A percentile compares a stretch with the other conserved stretches of the same genome.
These are phyloP conservation scores for Papilio glaucus DNA, from an alignment of 1,140 invertebrate species.

Conservation along the genomic window DNA sequence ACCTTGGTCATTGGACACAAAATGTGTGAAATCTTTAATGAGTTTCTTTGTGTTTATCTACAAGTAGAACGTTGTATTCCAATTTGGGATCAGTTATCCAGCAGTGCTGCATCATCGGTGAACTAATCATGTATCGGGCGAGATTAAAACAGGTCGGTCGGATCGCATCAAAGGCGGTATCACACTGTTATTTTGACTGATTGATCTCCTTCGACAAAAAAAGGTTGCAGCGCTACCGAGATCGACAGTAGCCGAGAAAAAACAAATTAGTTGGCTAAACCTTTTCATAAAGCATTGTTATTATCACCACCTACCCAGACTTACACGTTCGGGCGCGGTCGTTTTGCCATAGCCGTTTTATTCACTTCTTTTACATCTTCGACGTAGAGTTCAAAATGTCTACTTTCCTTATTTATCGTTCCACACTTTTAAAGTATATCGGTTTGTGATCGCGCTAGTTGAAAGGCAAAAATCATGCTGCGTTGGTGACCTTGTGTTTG, in stretches of 20 bases:
- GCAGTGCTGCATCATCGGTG: constrained; percentile 79
- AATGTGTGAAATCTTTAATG: constrained; percentile 41
- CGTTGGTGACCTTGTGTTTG: constrained; percentile 71
- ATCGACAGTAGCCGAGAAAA: constrained; percentile 83
- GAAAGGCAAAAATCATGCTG: constrained; percentile 79
- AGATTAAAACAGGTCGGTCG: constrained; percentile 81
- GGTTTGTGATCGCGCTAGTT: constrained; percentile 57
- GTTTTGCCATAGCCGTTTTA: constrained; percentile 34
- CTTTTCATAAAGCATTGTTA: constrained; percentile 82
- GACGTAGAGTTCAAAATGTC: constrained; percentile 61
- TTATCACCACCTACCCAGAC: constrained; percentile 77
- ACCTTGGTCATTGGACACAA: constrained; percentile 13
- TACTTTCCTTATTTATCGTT: constrained; percentile 42
- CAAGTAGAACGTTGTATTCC: constrained; percentile 62
- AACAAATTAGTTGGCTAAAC: constrained; percentile 83
- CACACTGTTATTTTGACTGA: constrained; percentile 84
- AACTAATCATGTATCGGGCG: constrained; percentile 80
- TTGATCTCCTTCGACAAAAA: constrained; percentile 81
- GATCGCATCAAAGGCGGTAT: constrained; percentile 82
- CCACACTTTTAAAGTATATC: constrained; percentile 45
- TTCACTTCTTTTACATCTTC: constrained; percentile 39
- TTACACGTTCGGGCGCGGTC: constrained; percentile 46
- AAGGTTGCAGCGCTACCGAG: constrained; percentile 81
- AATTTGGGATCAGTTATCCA: constrained; percentile 76
- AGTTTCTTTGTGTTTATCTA: constrained; percentile 56